Evolutionary conservation across 2,888 invertebrate species (phyloP), one percentile per base, ranked within the genome.

Genomic region (Noctua janthina): DNA sequence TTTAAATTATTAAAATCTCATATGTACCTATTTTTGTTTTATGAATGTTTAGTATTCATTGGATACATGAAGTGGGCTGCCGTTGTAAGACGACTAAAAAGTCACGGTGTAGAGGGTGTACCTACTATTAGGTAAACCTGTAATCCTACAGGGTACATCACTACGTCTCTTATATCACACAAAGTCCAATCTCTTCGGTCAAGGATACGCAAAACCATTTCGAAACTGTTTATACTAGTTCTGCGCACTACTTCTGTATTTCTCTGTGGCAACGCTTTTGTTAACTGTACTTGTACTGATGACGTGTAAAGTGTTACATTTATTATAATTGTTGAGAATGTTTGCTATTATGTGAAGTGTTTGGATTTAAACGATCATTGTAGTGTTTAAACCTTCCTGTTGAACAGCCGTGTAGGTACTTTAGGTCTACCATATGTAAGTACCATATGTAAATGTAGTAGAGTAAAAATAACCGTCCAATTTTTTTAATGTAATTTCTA

Each of bases 391-490:
- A 51, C 59, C 11, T 17, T 83, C 70, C 35, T 46, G 56, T 43
- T 74, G 59, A 74, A 56, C 49, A 56, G 73, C 35, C 46, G 79
- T 74, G 49, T 70, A 62, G 13, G 15, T 62, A 62, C 35, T n/a
- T n/a, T n/a, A n/a, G n/a, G n/a, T n/a, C n/a, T n/a, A n/a, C 35
- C 20, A 15, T 35, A 59, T 39, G 80, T 84, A 76, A 76, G 84
- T 84, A 43, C 7, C 43, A 43, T 43, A 76, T 74, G 76, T 83
- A 72, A 49, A 39, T 72, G 6, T 62, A 64, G n/a, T 1, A 11
- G 8, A 29, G 10, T 43, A 54, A 68, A 23, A 17, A 67, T 43
- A 39, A 17, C 35, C 35, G 62, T 29, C 29, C 7, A 15, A 35
- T 62, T 35, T 59, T 62, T 62, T 6, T 46, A 46, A 7, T 62